These are phyloP conservation scores for Crematogaster levior DNA, from an alignment of 2,888 invertebrate genomes.

Conservation along the genomic window DNA sequence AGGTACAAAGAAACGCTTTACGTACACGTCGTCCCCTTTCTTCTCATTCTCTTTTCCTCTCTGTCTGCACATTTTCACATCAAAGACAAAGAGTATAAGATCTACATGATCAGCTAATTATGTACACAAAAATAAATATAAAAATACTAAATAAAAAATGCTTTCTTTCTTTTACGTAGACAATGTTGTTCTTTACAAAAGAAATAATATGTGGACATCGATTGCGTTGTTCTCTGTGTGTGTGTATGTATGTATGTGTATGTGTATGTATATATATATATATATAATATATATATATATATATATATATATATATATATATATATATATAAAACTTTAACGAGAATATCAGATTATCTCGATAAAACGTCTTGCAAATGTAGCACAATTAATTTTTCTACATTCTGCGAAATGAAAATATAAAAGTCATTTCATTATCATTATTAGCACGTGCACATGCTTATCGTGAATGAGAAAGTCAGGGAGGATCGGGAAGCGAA, in stretches of 20 bases:
- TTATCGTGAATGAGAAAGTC: slow-evolving; percentile 47
- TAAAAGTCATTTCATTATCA: slow-evolving; percentile 53
- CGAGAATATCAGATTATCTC: background rate
- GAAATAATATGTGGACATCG: background rate
- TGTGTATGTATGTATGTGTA: too few species aligned
- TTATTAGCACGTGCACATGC: slow-evolving; percentile 23
- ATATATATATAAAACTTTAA: too few species aligned
- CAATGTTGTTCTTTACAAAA: background rate
- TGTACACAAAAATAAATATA: slow-evolving; percentile 58
- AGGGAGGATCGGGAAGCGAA: slow-evolving; percentile 55
- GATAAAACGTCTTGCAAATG: background rate
- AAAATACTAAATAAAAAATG: too few species aligned
- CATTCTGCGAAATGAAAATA: slow-evolving; percentile 17
- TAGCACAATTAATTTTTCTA: background rate
- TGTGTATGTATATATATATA: too few species aligned
- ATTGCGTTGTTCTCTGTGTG: background rate
- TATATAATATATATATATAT: too few species aligned
- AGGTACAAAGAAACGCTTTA: slow-evolving; percentile 68
- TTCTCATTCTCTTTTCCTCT: background rate
- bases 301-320: too few species aligned
- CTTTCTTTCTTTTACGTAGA: background rate
- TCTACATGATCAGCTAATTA: slow-evolving; percentile 44
- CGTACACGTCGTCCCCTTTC: slow-evolving; percentile 24
- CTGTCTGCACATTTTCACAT: background rate
- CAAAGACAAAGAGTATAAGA: slow-evolving; percentile 28